A percentile compares a stretch with the other conserved stretches of the same genome.
Conservation (phyloP, 2,113 vertebrate genomes). For the Lanius ludovicianus region DNA sequence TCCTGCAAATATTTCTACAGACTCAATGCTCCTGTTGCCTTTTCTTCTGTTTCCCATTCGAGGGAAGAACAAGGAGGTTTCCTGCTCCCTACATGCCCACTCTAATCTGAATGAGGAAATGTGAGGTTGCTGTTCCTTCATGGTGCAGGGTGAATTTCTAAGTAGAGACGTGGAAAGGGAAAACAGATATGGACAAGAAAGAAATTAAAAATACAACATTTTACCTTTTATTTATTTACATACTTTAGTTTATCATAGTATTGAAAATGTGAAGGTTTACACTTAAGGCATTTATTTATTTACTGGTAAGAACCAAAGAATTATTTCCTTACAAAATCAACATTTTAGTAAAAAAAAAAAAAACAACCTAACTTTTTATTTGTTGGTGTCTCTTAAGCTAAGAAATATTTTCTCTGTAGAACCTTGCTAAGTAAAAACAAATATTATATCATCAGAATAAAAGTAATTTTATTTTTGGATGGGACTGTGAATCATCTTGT, state of each 20-base stretch:
- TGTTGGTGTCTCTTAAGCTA: neutral
- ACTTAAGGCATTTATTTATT: neutral
- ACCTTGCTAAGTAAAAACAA: neutral
- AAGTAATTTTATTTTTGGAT: neutral
- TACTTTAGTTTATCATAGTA: neutral
- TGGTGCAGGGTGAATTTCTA: neutral
- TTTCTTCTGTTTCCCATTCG: neutral
- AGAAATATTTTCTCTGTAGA: neutral
- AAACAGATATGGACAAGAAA: neutral
- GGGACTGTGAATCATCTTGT: neutral
- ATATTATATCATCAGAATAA: neutral
- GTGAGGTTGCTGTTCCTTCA: neutral
- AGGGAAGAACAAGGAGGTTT: neutral
- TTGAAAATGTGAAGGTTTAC: neutral
- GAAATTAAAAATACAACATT: neutral
- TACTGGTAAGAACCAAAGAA: neutral
- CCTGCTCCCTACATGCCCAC: fast-evolving
- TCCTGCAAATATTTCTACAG: neutral
- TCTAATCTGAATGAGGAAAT: neutral
- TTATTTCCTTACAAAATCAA: neutral
- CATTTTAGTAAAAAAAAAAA: fast-evolving
- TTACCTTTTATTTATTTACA: neutral
- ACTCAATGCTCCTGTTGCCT: neutral
- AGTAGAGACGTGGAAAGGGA: fast-evolving
- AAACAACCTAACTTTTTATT: neutral